Base-by-base conservation (phyloP, 2,888 invertebrate genomes). In the Panorpa germanica region DNA sequence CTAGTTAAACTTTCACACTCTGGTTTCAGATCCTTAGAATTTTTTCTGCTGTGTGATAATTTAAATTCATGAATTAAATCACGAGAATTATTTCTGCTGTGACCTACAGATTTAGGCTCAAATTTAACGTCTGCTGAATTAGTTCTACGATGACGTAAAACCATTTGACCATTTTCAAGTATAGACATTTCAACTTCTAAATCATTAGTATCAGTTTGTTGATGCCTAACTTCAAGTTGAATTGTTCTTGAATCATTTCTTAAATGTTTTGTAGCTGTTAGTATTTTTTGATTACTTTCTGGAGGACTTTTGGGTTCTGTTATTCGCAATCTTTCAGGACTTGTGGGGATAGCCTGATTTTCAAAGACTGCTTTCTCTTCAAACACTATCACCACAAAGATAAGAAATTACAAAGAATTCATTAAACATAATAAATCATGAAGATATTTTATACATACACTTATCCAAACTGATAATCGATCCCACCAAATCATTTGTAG, bases 381-480 rank as follows among this genome's bases (percentile, higher is more conserved):
- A 48, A 80, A 80, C 33, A 80, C 78, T 80, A 46, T 2, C 50
- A 45, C 44, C 34, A 23, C 38, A 36, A 24, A 13, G 8, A 26
- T 22, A 11, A 17, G 39, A 41, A 16, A 15, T 21, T 18, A 19
- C 29, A 22, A 34, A 11, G 11, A 30, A 22, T 26, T 24, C 19
- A 23, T 29, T 14, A 25, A 29, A 9, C 25, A 17, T 33, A 25
- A 29, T 23, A 23, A 15, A 29, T 16, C 16, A 23, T 26, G 15
- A 17, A 24, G n/a, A n/a, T n/a, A n/a, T n/a, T 29, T 26, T 15
- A 12, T 21, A 59, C 66, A 64, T 52, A 82, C 82, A 50, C 63
- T 81, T 82, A 49, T 82, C 82, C 39, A 83, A 62, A 45, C 82
- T 82, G 43, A 82, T 81, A 43, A 82, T 81, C 29, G 83, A 83